A percentile compares a stretch with the other conserved stretches of the same genome.
These are phyloP conservation scores for Gallinago paraguaiae DNA, from an alignment of 2,113 vertebrate species.

Conservation along the genomic window DNA sequence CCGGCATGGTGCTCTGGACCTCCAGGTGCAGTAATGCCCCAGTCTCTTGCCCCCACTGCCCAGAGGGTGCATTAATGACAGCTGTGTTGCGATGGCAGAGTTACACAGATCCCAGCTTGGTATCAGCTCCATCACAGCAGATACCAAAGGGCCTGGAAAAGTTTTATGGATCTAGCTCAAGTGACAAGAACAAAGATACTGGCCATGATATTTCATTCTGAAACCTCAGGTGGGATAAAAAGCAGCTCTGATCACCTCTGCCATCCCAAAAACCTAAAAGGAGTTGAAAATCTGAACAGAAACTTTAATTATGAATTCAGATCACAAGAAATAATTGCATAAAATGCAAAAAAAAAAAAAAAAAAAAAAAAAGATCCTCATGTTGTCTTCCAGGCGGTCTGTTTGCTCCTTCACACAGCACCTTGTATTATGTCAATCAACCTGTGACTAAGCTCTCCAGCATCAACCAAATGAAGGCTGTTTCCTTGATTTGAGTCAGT, in stretches of 20 bases:
- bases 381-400: background rate
- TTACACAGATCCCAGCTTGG: background rate
- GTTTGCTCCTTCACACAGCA: background rate
- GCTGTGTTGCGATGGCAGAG: background rate
- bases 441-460: background rate
- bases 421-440: background rate
- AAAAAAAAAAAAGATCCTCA: background rate
- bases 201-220: background rate
- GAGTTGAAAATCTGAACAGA: background rate
- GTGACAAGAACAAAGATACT: background rate
- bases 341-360: background rate
- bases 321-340: background rate
- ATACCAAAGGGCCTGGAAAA: background rate
- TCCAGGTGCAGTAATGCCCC: background rate
- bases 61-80: rapidly evolving
- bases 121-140: background rate
- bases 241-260: background rate
- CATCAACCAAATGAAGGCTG: background rate
- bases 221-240: background rate
- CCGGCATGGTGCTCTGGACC: rapidly evolving
- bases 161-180: background rate
- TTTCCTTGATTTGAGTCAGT: background rate
- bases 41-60: background rate
- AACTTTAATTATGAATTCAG: background rate
- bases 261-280: background rate